These are phyloP conservation scores for Agriopis aurantiaria DNA, from an alignment of 2,888 invertebrate genomes.

Conservation along the genomic window DNA sequence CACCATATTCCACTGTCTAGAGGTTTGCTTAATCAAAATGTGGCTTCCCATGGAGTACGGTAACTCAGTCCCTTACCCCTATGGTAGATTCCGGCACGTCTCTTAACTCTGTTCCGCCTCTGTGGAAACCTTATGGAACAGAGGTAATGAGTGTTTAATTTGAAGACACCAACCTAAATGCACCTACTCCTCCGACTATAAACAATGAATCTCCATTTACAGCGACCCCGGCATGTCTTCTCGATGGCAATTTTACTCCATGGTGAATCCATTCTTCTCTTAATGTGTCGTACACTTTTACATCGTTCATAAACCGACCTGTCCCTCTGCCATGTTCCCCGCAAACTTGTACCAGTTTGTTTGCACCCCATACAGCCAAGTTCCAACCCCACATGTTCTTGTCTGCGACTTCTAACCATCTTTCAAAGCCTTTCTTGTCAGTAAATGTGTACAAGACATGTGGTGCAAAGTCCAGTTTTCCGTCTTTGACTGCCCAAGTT, in stretches of 20 bases:
- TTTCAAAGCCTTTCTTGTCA: conserved; percentile 60
- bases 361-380: conserved; percentile 68
- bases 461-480: conserved; percentile 55
- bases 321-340: conserved; percentile 76
- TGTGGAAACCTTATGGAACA: too few species aligned
- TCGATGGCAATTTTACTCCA: conserved; percentile 66
- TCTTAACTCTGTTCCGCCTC: too few species aligned
- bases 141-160: too few species aligned
- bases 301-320: conserved; percentile 69
- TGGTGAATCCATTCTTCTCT: conserved; percentile 70
- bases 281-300: conserved; percentile 72
- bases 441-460: conserved; percentile 67
- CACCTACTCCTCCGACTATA: conserved; percentile 77
- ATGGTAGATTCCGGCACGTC: too few species aligned
- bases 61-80: too few species aligned
- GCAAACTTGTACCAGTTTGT: conserved; percentile 69
- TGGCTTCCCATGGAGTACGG: too few species aligned
- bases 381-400: conserved; percentile 78
- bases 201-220: conserved; percentile 66
- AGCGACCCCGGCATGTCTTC: conserved; percentile 72
- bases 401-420: conserved; percentile 73
- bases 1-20: too few species aligned
- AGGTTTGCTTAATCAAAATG: too few species aligned
- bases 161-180: conserved; percentile 70
- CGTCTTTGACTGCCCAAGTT: conserved; percentile 59